Conservation (phyloP, 2,888 invertebrate genomes). For the Machimus rusticus region DNA sequence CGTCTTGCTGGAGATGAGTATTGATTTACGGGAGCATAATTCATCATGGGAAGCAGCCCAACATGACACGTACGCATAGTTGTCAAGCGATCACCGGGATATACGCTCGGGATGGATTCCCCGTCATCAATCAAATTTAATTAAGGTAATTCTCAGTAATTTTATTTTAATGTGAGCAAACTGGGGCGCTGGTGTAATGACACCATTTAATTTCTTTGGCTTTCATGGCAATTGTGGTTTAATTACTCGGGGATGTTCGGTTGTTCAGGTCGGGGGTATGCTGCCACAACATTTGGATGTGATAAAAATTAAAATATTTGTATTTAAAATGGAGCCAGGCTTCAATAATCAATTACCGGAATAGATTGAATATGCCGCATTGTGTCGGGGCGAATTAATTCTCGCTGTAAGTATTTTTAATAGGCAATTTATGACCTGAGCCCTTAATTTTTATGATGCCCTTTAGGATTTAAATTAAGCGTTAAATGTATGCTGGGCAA, state of each 20-base stretch:
- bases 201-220: slow-evolving; percentile 4
- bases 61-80: slow-evolving; percentile 18
- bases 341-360: neutral
- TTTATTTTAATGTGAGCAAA: slow-evolving; percentile 15
- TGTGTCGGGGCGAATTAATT: neutral
- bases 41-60: slow-evolving; percentile 18
- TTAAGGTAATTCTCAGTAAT: slow-evolving; percentile 17
- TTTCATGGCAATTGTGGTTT: slow-evolving; percentile 8
- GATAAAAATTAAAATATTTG: neutral
- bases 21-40: slow-evolving; percentile 21
- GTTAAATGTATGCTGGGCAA: neutral
- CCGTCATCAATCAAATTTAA: slow-evolving; percentile 20
- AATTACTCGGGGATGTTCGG: neutral
- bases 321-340: neutral
- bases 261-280: neutral
- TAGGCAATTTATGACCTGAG: neutral
- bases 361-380: neutral
- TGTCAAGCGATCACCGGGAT: neutral
- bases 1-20: neutral
- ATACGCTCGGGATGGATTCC: neutral
- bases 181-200: neutral
- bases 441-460: neutral
- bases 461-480: neutral
- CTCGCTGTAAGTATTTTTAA: neutral
- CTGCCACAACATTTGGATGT: neutral